These are phyloP conservation scores for Ictalurus furcatus DNA, from an alignment of 2,113 vertebrate genomes.

Conservation along the genomic window DNA sequence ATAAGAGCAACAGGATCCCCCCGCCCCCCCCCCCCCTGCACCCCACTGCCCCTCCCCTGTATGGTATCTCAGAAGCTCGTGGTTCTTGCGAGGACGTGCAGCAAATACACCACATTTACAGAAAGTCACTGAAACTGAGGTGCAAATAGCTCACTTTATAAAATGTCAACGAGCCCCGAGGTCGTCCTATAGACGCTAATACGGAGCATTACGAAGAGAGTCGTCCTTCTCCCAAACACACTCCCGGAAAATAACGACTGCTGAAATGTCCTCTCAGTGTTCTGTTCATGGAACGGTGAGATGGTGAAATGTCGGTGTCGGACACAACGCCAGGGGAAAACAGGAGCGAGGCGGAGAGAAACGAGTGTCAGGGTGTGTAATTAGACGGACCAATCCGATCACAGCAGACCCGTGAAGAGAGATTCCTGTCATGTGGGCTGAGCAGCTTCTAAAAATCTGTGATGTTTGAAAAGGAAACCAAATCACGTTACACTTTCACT, in stretches of 20 bases:
- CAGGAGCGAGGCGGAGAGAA: neutral
- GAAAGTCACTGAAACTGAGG: slow-evolving; percentile 43
- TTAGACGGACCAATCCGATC: neutral
- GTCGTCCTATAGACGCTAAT: slow-evolving; percentile 47
- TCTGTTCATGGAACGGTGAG: slow-evolving; percentile 41
- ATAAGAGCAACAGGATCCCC: no score
- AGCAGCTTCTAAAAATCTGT: neutral
- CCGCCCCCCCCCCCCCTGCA: no score
- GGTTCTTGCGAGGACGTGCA: neutral
- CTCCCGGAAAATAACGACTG: neutral
- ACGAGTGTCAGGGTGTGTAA: neutral
- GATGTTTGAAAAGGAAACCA: neutral
- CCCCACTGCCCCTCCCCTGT: neutral
- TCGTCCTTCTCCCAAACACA: slow-evolving; percentile 12
- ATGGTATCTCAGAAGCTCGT: neutral
- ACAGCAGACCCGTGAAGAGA: neutral
- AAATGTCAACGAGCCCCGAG: slow-evolving; percentile 57
- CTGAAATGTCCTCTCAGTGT: slow-evolving; percentile 40
- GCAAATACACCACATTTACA: slow-evolving; percentile 47
- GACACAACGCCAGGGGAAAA: slow-evolving; percentile 3
- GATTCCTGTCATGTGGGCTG: neutral
- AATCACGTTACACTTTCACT: neutral
- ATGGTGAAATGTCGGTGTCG: slow-evolving; percentile 25
- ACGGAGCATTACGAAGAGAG: neutral
- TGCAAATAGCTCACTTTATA: slow-evolving; percentile 55